A percentile compares a stretch with the other conserved stretches of the same genome.
phyloP scores from a whole-genome alignment of 2,113 vertebrate species.

The Rhinoptilus africanus region DNA sequence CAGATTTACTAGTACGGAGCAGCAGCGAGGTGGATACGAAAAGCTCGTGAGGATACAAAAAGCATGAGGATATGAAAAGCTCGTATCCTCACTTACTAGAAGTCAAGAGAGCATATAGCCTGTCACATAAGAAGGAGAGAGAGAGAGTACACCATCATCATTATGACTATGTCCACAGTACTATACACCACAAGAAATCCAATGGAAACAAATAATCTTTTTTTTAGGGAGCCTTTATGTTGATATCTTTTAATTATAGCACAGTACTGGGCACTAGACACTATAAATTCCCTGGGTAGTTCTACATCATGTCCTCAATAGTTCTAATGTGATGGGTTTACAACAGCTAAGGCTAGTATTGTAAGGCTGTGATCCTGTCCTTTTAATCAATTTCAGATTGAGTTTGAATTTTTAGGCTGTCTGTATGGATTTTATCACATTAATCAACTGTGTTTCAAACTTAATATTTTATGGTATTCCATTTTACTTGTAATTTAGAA shows the following conservation, averaged over 20 bases:
- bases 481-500: not conserved
- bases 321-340: not conserved
- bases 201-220: not conserved
- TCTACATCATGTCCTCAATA: not conserved
- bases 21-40: not conserved
- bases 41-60: too few relatives aligned
- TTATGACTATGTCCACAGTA: not conserved
- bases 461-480: not conserved
- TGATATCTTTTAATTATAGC: not conserved
- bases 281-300: not conserved
- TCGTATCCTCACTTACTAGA: not conserved
- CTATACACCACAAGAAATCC: not conserved
- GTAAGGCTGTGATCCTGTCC: not conserved
- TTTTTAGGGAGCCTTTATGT: not conserved
- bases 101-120: not conserved
- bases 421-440: not conserved
- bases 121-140: not conserved
- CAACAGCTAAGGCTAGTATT: not conserved
- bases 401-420: not conserved
- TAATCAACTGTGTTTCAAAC: not conserved
- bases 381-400: not conserved
- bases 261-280: not conserved
- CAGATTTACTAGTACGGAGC: not conserved
- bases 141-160: not conserved
- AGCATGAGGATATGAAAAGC: not conserved